Evolutionary conservation across 64 coral and sea anemone species (phyloP), one percentile per base, ranked within the genome.

Genomic region (Stylophora pistillata): DNA sequence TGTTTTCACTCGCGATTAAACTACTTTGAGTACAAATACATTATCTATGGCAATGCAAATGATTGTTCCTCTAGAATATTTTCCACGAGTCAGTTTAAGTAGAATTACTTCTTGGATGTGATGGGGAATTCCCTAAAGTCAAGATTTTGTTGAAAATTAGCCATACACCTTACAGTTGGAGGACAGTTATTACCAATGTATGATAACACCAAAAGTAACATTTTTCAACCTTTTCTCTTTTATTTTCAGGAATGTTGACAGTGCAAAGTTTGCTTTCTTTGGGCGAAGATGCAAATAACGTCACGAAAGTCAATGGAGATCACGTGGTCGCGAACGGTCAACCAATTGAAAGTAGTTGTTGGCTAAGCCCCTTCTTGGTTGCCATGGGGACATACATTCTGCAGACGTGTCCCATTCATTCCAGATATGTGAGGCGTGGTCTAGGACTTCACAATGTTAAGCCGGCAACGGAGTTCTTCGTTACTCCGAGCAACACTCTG

Each of bases 361-460:
- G 73, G 73, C 73, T 76, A 12, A 23, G 12, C 73, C 73, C 73
- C 16, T 23, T 33, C 15, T 1, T 76, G 73, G 73, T 76, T 23
- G 15, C 73, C 73, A 76, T 53, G 73, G 73, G 34, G 21, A 31
- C 17, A 4, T 76, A 76, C 16, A 31, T 76, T 52, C 73, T 76
- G 10, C 30, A 76, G 33, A 53, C 73, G 37, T 76, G 73, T 21
- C 73, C 73, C 53, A n/a, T 76, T 76, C 73, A 76, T 18, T 23
- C 15, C 53, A 33, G 73, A 37, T 76, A 76, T 31, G 73, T 54
- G 34, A 76, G 73, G 37, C 73, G 37, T 23, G 73, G 73, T 76
- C 73, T 33, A 76, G 73, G 73, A 20, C 16, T 52, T 21, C 73
- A 53, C 73, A 20, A 23, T 1, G 7, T 76, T 9, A 76, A 53